Base-by-base conservation (phyloP, 2,797 vertebrate genomes). In the Paedocypris micromegethes region DNA sequence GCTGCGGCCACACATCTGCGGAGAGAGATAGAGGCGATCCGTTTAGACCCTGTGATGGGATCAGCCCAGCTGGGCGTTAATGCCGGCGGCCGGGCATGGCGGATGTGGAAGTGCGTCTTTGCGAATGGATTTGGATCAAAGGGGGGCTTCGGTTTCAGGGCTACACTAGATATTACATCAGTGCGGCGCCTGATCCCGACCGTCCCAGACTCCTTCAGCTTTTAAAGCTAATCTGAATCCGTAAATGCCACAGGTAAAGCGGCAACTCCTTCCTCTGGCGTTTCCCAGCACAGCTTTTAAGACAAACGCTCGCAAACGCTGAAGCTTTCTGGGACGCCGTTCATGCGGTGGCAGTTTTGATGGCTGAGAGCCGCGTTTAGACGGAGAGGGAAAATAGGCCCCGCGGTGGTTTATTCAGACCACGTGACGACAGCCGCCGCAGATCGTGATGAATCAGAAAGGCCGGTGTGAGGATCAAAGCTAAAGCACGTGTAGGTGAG, bases 1-100 rank as follows among this genome's bases (percentile, higher is more conserved):
- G 84, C 88, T 89, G 89, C 80, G 89, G 83, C 91, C 91, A 93
- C 82, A 88, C 90, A 85, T 92, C 92, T 92, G 89, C 46, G 9
- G 39, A 53, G 66, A 72, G 44, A 72, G 87, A 89, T 89, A 45
- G n/a, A 51, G 48, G 39, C 7, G 38, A 49, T 56, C 43, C 0
- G 5, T 48, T 62, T 63, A 57, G 42, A 56, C 59, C 59, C 45
- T 44, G 37, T 46, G 23, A 23, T 23, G 23, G 23, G 23, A 23
- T 23, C 23, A 23, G 23, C 23, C 23, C 23, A 23, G 23, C 23
- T 23, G 1, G 23, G 23, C 23, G 23, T 23, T 23, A 23, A 23
- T 23, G 23, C 23, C 23, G 23, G 23, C 23, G 23, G 23, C 23
- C 23, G 23, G 23, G 23, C 23, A 23, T 23, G 23, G 23, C 23